Evolutionary conservation across 1,140 invertebrate genomes (phyloP).

Genomic region (Orussus abietinus): DNA sequence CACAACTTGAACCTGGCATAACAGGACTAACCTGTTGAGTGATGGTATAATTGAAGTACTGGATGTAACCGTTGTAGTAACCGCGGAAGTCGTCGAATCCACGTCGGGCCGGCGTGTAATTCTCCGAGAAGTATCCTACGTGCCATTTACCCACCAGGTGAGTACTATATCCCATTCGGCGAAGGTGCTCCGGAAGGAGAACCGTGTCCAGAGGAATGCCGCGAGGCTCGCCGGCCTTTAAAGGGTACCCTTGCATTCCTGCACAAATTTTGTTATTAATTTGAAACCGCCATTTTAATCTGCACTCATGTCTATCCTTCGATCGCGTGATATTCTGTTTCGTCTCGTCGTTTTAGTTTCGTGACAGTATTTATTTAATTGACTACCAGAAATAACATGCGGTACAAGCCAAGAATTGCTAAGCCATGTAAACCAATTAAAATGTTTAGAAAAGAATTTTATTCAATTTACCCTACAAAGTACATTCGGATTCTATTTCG

Average conservation of each 20-base stretch:
- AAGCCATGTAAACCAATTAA: too few relatives aligned
- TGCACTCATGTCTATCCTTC: too few relatives aligned
- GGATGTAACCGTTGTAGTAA: conserved; percentile 61
- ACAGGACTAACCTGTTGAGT: conserved; percentile 41
- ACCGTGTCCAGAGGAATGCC: conserved; percentile 58
- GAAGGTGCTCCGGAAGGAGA: conserved; percentile 58
- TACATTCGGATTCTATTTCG: too few relatives aligned
- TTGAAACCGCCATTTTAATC: too few relatives aligned
- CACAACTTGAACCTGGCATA: neutral
- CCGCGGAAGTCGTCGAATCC: conserved; percentile 66
- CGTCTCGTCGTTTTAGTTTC: too few relatives aligned
- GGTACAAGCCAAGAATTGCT: too few relatives aligned
- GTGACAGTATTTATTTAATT: too few relatives aligned
- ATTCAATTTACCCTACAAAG: too few relatives aligned
- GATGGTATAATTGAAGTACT: conserved; percentile 55
- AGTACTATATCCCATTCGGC: conserved; percentile 37
- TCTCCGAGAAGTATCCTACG: conserved; percentile 39
- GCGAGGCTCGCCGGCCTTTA: conserved; percentile 53
- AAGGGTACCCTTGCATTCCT: conserved; percentile 64
- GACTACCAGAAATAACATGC: too few relatives aligned
- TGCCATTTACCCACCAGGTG: conserved; percentile 52
- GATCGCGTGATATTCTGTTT: too few relatives aligned
- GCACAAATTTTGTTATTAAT: conserved; percentile 15
- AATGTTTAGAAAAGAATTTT: too few relatives aligned
- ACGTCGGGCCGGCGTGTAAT: conserved; percentile 56